phyloP scores from a whole-genome alignment of 2,797 vertebrate species.

The Acropternis orthonyx region DNA sequence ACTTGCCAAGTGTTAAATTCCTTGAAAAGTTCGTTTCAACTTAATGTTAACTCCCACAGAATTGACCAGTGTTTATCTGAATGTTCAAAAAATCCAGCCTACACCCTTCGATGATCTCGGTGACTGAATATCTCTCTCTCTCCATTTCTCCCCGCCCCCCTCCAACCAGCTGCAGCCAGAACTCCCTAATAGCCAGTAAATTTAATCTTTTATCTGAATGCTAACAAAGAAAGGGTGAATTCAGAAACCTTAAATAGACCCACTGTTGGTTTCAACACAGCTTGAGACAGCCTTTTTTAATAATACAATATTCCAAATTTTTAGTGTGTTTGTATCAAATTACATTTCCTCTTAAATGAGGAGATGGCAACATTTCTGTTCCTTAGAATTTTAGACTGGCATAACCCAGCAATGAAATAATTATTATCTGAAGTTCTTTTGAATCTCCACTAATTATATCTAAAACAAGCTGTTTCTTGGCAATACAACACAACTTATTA shows the following conservation, averaged over 20 bases:
- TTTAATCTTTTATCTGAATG: constrained; percentile 32
- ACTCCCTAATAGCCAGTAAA: background rate
- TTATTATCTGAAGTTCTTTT: background rate
- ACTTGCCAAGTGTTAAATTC: background rate
- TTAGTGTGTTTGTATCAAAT: constrained; percentile 3
- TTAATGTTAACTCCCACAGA: background rate
- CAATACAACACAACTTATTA: background rate
- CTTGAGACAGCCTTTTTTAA: constrained; percentile 36
- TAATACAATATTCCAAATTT: constrained; percentile 11
- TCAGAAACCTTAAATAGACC: constrained; percentile 39
- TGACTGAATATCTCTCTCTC: background rate
- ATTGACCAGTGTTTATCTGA: background rate
- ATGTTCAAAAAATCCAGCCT: background rate
- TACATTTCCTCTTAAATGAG: constrained; percentile 12
- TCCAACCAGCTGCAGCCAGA: constrained; percentile 11
- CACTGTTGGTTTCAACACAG: constrained; percentile 19
- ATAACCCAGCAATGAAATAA: constrained; percentile 33
- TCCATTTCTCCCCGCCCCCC: too few relatives aligned
- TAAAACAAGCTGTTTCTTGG: background rate
- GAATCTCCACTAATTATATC: background rate
- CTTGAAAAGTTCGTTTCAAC: background rate
- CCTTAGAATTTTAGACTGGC: constrained; percentile 6
- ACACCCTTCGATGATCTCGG: background rate
- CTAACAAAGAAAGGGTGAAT: constrained; percentile 36
- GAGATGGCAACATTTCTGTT: constrained; percentile 21